phyloP scores from a whole-genome alignment of 2,888 invertebrate genomes.

The Macrophya alboannulata region DNA sequence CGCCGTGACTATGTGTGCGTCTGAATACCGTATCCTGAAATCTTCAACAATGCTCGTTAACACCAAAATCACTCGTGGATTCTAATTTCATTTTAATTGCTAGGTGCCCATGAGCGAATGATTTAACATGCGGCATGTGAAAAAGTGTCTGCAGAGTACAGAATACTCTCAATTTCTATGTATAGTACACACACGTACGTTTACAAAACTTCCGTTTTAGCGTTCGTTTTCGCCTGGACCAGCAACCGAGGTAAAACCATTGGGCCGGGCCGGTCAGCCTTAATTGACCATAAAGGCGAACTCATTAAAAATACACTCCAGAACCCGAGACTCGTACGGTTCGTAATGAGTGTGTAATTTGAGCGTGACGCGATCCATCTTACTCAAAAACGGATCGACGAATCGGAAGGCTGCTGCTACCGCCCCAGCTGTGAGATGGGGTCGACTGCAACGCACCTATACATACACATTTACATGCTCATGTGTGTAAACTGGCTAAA shows the following conservation, averaged over 20 bases:
- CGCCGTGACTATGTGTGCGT: not conserved
- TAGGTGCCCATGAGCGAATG: conserved; percentile 16
- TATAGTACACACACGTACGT: not conserved
- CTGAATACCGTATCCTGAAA: not conserved
- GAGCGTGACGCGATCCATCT: conserved; percentile 63
- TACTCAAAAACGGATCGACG: conserved; percentile 55
- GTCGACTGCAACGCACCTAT: not conserved
- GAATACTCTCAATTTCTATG: not conserved
- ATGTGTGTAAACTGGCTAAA: conserved; percentile 32
- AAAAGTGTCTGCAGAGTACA: conserved; percentile 18
- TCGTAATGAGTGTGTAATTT: conserved; percentile 73
- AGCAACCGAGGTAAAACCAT: conserved; percentile 41
- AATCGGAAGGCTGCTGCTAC: conserved; percentile 46
- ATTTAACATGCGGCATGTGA: conserved; percentile 1
- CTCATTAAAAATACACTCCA: conserved; percentile 72
- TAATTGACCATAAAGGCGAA: conserved; percentile 73
- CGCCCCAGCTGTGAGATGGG: conserved; percentile 41
- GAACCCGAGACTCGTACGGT: conserved; percentile 70
- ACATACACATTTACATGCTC: not conserved
- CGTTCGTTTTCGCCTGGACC: conserved; percentile 47
- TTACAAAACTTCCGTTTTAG: conserved; percentile 29
- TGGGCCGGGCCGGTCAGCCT: conserved; percentile 62
- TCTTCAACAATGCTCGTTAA: conserved; percentile 19
- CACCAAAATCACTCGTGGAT: conserved; percentile 5
- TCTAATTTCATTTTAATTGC: conserved; percentile 45